phyloP scores from a whole-genome alignment of 2,888 invertebrate species.

The Drosophila monieri region DNA sequence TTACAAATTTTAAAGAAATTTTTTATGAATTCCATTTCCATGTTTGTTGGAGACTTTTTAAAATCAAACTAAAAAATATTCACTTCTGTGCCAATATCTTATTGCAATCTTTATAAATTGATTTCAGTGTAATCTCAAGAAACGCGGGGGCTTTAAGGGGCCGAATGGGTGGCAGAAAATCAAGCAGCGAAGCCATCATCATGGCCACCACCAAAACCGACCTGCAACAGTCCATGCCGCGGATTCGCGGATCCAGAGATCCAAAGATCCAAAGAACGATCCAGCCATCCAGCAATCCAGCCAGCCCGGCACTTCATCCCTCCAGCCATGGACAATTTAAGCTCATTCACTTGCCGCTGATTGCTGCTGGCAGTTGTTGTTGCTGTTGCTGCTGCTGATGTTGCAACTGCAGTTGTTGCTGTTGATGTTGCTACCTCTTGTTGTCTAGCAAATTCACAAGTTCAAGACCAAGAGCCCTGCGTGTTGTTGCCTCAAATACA shows the following conservation, averaged over 20 bases:
- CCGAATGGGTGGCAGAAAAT: slow-evolving; percentile 18
- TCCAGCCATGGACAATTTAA: slow-evolving; percentile 69
- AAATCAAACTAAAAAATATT: too few relatives aligned
- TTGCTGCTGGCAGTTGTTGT: slow-evolving; percentile 70
- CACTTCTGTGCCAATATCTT: too few relatives aligned
- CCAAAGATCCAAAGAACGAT: neutral
- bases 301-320: slow-evolving; percentile 6
- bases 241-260: slow-evolving; percentile 1
- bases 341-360: slow-evolving; percentile 77
- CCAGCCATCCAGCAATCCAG: neutral
- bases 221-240: slow-evolving; percentile 18
- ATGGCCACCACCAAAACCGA: slow-evolving; percentile 36
- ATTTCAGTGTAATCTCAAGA: neutral
- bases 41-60: too few relatives aligned
- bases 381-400: slow-evolving; percentile 38
- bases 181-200: slow-evolving; percentile 54
- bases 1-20: neutral
- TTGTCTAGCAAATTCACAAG: slow-evolving; percentile 75
- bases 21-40: neutral
- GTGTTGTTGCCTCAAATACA: slow-evolving; percentile 37
- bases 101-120: neutral
- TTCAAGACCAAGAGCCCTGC: slow-evolving; percentile 64
- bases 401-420: slow-evolving; percentile 18
- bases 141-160: neutral
- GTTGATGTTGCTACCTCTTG: slow-evolving; percentile 31